Evolutionary conservation across 2,113 vertebrate genomes (phyloP).

Genomic region (Xyliphius kryptos): DNA sequence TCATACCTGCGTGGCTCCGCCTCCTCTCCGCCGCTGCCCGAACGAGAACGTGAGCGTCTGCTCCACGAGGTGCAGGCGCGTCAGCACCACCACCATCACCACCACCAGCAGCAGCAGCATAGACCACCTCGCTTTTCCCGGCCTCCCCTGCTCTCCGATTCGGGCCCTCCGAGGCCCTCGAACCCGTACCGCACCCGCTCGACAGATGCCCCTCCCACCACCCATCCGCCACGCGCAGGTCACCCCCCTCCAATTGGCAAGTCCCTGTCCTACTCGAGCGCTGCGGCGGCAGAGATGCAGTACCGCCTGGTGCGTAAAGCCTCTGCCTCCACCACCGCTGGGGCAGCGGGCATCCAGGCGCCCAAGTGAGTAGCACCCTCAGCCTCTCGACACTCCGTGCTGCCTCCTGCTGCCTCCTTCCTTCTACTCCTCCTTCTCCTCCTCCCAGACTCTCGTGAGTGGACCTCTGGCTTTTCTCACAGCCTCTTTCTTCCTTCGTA

Average conservation of each 20-base stretch:
- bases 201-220: conserved; percentile 58
- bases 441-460: conserved; percentile 49
- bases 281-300: conserved; percentile 70
- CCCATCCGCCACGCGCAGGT: conserved; percentile 48
- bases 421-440: conserved; percentile 37
- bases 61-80: conserved; percentile 48
- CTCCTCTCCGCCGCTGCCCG: conserved; percentile 53
- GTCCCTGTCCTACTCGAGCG: conserved; percentile 83
- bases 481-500: conserved; percentile 41
- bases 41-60: conserved; percentile 55
- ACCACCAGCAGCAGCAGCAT: conserved; percentile 34
- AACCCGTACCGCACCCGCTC: conserved; percentile 74
- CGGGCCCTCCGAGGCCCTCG: conserved; percentile 44
- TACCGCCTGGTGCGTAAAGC: conserved; percentile 69
- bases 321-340: conserved; percentile 59
- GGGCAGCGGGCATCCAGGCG: conserved; percentile 58
- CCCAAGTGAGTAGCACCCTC: conserved; percentile 64
- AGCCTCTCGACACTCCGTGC: conserved; percentile 29
- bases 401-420: conserved; percentile 22
- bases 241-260: conserved; percentile 76
- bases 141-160: conserved; percentile 44
- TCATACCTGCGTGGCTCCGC: conserved; percentile 58
- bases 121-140: conserved; percentile 48
- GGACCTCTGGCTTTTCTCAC: conserved; percentile 28
- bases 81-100: conserved; percentile 50